Base-by-base conservation (phyloP, 1,140 invertebrate genomes). In the Drosophila azteca region DNA sequence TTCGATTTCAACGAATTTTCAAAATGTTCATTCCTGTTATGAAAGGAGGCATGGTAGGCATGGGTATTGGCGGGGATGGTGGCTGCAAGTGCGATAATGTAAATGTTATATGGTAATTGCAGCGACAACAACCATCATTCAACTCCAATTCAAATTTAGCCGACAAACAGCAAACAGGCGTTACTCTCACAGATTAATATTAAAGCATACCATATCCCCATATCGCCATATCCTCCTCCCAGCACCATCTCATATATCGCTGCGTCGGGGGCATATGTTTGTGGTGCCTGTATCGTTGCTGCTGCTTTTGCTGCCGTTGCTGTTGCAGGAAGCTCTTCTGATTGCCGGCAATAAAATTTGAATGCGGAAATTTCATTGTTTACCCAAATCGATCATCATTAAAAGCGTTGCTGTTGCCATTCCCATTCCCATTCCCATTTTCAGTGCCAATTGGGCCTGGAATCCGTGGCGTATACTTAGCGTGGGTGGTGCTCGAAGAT, bases 301-400 rank as follows among this genome's bases (percentile, higher is more conserved):
- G 35, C 11, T 2, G 35, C 11, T 39, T 8, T 31, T 8, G 29
- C 29, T 31, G 29, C 29, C 8, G 29, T 9, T 35, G 35, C 35
- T 39, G 35, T 11, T 39, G 46, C 61, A 79, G 77, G 77, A 79
- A 83, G 52, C 73, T 41, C 58, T 62, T 68, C 69, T 85, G 82
- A 85, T 85, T 85, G 82, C 83, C 46, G 49, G 82, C 82, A 85
- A 87, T 85, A 87, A 85, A 85, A 85, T 85, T 85, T 85, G 82
- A 85, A 85, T 87, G 78, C 78, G 82, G 66, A 87, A 87, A 85
- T 85, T 87, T 82, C 75, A 81, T 81, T 85, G 82, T 85, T 85
- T 85, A 87, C 78, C 82, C 82, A 85, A 85, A 85, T 85, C 82
- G 82, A 85, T 85, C 82, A 85, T 85, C 82, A 85, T 85, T 87